phyloP scores from a whole-genome alignment of 2,113 vertebrate genomes.

The Litocranius walleri region DNA sequence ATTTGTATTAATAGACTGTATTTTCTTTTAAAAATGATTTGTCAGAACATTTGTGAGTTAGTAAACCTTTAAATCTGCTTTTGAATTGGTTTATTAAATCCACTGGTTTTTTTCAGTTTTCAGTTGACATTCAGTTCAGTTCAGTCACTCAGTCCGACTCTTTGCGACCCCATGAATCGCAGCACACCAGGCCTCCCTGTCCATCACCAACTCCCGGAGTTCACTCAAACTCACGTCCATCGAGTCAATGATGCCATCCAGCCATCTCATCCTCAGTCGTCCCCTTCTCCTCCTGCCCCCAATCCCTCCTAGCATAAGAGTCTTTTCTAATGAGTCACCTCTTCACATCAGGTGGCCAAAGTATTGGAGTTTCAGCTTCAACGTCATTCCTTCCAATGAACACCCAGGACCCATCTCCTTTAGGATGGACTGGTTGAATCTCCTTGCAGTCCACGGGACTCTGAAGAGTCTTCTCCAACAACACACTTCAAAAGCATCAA shows the following conservation, averaged over 20 bases:
- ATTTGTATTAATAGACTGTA: not conserved
- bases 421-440: too few species aligned
- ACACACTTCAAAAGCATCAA: too few species aligned
- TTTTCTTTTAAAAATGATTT: not conserved
- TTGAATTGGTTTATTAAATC: not conserved
- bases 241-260: not conserved
- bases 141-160: not conserved
- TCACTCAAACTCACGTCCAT: not conserved
- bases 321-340: too few species aligned
- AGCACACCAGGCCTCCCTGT: not conserved
- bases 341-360: too few species aligned
- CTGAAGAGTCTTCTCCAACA: too few species aligned
- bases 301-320: too few species aligned
- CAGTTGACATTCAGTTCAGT: not conserved
- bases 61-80: not conserved
- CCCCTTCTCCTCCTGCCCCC: too few species aligned
- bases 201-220: not conserved
- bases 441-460: too few species aligned
- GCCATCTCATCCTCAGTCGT: too few species aligned
- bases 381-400: too few species aligned
- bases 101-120: not conserved
- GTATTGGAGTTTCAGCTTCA: too few species aligned
- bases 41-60: not conserved
- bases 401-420: too few species aligned
- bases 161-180: fast-evolving